Evolutionary conservation across 2,888 invertebrate genomes (phyloP), one percentile per base, ranked within the genome.

Genomic region (Scaeva pyrastri): DNA sequence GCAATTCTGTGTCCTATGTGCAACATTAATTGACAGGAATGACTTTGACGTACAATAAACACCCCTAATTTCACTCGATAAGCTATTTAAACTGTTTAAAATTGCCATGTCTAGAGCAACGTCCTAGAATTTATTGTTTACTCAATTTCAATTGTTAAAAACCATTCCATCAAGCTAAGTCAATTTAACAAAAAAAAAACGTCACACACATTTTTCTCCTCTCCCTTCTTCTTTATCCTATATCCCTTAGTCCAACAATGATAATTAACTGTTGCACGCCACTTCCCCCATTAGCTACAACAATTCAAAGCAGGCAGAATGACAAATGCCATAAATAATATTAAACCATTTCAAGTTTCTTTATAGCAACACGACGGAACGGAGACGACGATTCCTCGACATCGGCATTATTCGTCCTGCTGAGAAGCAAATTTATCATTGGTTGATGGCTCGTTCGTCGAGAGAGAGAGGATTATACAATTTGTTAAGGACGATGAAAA

Each of bases 401-500:
- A 36, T 36, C 23, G 16, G n/a, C 31, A 36, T 64, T 66, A 31
- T 56, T 48, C 31, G 31, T 31, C 48, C 48, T 66, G 16, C 8
- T 39, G 41, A 73, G 41, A 60, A 41, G 56, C 58, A 78, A 50
- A 85, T 68, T 80, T 82, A 82, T 82, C 81, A 86, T 71, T 76
- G 75, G 31, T 55, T 55, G 26, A 36, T 56, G 31, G n/a, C 16
- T 55, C 39, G 23, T 52, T 23, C 12, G 21, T 11, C 14, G 39
- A 19, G 41, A 60, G 21, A 60, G 21, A 10, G 12, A 23, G 76
- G 66, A 86, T 77, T 86, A 66, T 50, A 82, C 82, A 86, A 86
- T 86, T 86, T 86, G 86, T 78, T 86, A 82, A 86, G 82, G 82
- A 78, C 78, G 71, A 82, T 86, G 77, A 82, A 86, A 86, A 86